Percentiles rank a stretch among this genome's conserved stretches.
phyloP scores from a whole-genome alignment of 23 tunicate genomes.

The Halocynthia aurantium region DNA sequence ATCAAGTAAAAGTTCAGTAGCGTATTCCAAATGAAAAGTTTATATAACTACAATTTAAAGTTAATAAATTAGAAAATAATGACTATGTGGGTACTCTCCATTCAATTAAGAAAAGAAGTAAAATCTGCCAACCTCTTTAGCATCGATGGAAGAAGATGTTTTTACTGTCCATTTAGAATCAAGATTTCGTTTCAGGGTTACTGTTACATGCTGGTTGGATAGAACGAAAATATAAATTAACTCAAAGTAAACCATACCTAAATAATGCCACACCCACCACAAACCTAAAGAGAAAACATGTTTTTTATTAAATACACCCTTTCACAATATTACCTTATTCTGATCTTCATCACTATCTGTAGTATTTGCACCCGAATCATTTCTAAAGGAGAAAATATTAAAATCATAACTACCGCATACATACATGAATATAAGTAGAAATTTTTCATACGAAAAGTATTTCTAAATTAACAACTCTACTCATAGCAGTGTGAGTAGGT shows the following conservation, averaged over 20 bases:
- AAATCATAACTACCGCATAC: too few species aligned
- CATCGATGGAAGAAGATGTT: not conserved
- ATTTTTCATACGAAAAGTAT: not conserved
- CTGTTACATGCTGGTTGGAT: slow-evolving; percentile 34
- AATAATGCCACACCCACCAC: slow-evolving; percentile 2
- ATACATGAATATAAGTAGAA: too few species aligned
- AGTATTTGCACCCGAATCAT: slow-evolving; percentile 26
- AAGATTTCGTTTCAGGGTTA: slow-evolving; percentile 30
- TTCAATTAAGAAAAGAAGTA: not conserved
- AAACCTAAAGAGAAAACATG: not conserved
- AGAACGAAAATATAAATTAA: not conserved
- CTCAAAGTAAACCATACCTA: not conserved
- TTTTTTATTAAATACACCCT: too few species aligned
- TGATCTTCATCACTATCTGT: slow-evolving; percentile 46
- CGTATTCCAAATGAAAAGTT: too few species aligned
- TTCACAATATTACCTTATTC: not conserved
- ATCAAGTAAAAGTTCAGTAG: too few species aligned
- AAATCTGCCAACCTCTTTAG: not conserved
- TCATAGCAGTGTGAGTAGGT: not conserved
- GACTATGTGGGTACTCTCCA: too few species aligned
- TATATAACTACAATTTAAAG: too few species aligned
- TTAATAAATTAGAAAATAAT: too few species aligned
- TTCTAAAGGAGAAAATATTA: not conserved
- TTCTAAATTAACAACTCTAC: not conserved
- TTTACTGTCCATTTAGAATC: slow-evolving; percentile 33